These are phyloP conservation scores for Dasyprocta punctata DNA, from an alignment of 2,113 vertebrate genomes.

Conservation along the genomic window DNA sequence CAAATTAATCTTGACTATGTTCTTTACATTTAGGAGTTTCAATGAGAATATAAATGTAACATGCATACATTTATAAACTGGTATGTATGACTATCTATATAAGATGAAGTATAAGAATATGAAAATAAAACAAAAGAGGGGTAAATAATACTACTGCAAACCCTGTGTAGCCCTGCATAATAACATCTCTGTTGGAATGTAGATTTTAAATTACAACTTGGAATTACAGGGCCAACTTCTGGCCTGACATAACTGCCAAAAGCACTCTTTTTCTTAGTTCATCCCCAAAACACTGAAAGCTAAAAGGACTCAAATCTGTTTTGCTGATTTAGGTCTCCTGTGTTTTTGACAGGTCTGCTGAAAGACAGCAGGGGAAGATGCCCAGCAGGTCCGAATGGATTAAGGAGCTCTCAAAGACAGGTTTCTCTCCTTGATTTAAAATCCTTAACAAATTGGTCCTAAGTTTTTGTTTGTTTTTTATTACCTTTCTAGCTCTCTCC, in stretches of 20 bases:
- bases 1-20: neutral
- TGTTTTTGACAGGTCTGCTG: neutral
- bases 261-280: neutral
- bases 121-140: neutral
- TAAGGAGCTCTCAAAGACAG: neutral
- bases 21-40: neutral
- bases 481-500: neutral
- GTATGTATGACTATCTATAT: neutral
- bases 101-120: neutral
- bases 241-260: neutral
- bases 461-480: neutral
- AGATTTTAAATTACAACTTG: neutral
- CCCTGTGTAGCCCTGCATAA: neutral
- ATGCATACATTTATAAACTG: neutral
- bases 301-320: neutral
- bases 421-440: neutral
- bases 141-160: neutral
- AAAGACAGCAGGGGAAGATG: neutral
- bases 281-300: neutral
- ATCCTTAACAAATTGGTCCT: neutral
- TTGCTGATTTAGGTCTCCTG: neutral
- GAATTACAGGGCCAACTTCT: neutral
- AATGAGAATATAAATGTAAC: neutral
- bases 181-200: neutral
- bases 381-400: neutral